Percentiles rank a stretch among this genome's conserved stretches.
Conservation (phyloP, 2,888 invertebrate genomes). For the Nemotelus pantherinus region DNA sequence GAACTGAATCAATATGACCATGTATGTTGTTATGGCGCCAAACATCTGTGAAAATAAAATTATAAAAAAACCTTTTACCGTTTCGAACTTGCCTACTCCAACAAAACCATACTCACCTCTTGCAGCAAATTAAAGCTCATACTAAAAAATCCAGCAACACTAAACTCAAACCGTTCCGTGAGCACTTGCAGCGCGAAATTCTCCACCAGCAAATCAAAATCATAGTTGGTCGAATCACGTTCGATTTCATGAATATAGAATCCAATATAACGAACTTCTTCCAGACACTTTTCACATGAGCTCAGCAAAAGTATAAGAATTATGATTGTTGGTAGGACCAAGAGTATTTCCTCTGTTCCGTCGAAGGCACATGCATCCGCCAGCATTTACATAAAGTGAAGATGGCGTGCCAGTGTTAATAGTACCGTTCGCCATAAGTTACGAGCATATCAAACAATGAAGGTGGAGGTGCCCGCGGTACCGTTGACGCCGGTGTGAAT, state of each 20-base stretch:
- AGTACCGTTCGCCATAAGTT: no score
- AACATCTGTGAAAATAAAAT: conserved; percentile 48
- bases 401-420: no score
- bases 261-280: conserved; percentile 48
- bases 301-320: conserved; percentile 46
- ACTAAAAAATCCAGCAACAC: conserved; percentile 51
- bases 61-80: not conserved
- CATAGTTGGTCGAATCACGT: conserved; percentile 41
- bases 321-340: conserved; percentile 40
- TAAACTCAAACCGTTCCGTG: conserved; percentile 50
- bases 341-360: conserved; percentile 22
- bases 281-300: conserved; percentile 48
- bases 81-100: not conserved
- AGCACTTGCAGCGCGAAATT: conserved; percentile 52
- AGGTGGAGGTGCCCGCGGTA: no score
- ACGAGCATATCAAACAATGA: no score
- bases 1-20: conserved; percentile 53
- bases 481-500: no score
- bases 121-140: conserved; percentile 52
- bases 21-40: conserved; percentile 52
- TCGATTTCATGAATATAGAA: conserved; percentile 49
- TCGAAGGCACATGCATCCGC: no score
- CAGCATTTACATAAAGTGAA: no score
- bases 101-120: conserved; percentile 37
- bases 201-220: conserved; percentile 46